Evolutionary conservation across 2,113 vertebrate species (phyloP).

Genomic region (Istiophorus platypterus): DNA sequence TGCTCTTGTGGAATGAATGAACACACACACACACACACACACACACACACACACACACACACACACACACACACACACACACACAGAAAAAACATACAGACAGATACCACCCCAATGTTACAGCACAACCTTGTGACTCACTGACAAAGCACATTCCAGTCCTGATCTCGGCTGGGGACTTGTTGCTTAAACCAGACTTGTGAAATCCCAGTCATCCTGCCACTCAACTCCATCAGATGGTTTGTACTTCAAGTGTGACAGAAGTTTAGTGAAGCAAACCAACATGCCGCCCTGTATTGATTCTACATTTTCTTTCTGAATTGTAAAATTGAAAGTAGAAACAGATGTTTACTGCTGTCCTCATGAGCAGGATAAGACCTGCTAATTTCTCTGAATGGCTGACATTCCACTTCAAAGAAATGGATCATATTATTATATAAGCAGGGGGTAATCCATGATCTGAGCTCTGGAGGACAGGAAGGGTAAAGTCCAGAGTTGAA

Average conservation of each 20-base stretch:
- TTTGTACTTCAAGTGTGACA: conserved; percentile 7
- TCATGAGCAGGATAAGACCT: conserved; percentile 2
- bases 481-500: conserved; percentile 54
- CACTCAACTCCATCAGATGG: neutral
- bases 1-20: conserved; percentile 48
- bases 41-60: too few species aligned
- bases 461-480: conserved; percentile 20
- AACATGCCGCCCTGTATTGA: neutral
- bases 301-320: neutral
- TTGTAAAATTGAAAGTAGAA: neutral
- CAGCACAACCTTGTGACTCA: conserved; percentile 66
- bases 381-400: conserved; percentile 31
- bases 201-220: conserved; percentile 38
- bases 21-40: too few species aligned
- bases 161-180: conserved; percentile 56
- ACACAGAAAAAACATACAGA: conserved; percentile 29
- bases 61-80: too few species aligned
- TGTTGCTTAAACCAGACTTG: conserved; percentile 39
- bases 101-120: conserved; percentile 49
- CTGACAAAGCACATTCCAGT: conserved; percentile 70
- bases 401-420: conserved; percentile 38
- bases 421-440: conserved; percentile 55
- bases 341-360: neutral
- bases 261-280: neutral
- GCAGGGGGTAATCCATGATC: conserved; percentile 68